phyloP scores from a whole-genome alignment of 2,888 invertebrate species.

The Drosophila siamana region DNA sequence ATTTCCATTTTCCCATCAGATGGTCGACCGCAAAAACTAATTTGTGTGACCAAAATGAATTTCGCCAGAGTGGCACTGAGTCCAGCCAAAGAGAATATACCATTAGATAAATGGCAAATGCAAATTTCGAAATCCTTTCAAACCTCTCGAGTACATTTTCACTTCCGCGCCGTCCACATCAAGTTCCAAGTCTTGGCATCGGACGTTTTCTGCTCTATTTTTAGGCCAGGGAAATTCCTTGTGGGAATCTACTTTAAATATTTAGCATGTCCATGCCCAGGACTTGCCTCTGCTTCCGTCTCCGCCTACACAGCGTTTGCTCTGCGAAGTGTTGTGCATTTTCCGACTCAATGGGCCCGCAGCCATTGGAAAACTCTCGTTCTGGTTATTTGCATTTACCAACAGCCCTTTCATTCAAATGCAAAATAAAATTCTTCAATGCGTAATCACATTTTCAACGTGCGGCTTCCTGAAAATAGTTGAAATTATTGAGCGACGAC shows the following conservation, averaged over 20 bases:
- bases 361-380: constrained; percentile 15
- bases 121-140: constrained; percentile 45
- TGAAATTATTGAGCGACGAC: constrained; percentile 26
- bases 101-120: constrained; percentile 47
- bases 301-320: background rate
- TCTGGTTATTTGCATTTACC: constrained; percentile 43
- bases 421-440: constrained; percentile 23
- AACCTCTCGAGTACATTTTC: constrained; percentile 5
- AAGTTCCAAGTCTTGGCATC: background rate
- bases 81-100: constrained; percentile 5
- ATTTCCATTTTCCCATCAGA: constrained; percentile 20
- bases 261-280: constrained; percentile 7
- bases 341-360: constrained; percentile 37
- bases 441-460: constrained; percentile 17
- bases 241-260: constrained; percentile 17
- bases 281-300: background rate
- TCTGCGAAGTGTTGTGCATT: constrained; percentile 24
- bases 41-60: constrained; percentile 53
- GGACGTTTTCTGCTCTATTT: constrained; percentile 22
- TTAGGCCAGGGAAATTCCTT: constrained; percentile 16
- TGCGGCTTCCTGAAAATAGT: constrained; percentile 17
- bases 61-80: constrained; percentile 33
- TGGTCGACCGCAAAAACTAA: constrained; percentile 78
- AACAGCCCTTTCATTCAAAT: constrained; percentile 32
- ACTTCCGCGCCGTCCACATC: background rate